phyloP scores from a whole-genome alignment of 2,113 vertebrate species.

The Coracopsis vasa region DNA sequence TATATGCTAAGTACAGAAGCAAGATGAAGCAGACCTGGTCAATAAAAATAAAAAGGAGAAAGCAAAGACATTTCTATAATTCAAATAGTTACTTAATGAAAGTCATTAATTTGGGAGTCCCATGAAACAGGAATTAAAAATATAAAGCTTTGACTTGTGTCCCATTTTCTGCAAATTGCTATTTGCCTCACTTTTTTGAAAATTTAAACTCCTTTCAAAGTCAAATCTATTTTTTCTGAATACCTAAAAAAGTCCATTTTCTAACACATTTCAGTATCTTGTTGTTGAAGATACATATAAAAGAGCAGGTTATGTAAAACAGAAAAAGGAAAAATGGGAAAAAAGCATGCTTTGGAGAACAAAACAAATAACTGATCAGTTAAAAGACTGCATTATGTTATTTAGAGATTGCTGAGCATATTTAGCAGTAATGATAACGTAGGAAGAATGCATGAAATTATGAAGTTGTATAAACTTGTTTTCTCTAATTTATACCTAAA shows the following conservation, averaged over 20 bases:
- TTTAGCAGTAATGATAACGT: not conserved
- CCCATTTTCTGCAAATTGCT: not conserved
- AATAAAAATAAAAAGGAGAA: not conserved
- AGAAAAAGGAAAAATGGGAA: not conserved
- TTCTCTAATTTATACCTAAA: not conserved
- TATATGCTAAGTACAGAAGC: not conserved
- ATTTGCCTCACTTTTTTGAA: not conserved
- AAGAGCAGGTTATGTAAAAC: not conserved
- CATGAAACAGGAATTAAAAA: not conserved
- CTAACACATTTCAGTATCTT: not conserved
- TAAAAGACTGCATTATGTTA: not conserved
- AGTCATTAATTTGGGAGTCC: not conserved
- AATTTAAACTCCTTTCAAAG: not conserved
- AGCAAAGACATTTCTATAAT: not conserved
- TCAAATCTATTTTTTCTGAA: not conserved
- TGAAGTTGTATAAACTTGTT: not conserved
- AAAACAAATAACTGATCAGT: not conserved
- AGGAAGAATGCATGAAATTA: not conserved
- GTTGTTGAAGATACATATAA: fast-evolving
- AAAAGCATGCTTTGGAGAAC: not conserved
- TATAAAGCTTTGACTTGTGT: not conserved
- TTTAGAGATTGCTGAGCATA: not conserved
- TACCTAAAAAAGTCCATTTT: not conserved
- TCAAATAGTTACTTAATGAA: not conserved
- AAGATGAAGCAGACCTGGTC: not conserved